Conservation (phyloP, 2,888 invertebrate species). For the Phengaris alcon region DNA sequence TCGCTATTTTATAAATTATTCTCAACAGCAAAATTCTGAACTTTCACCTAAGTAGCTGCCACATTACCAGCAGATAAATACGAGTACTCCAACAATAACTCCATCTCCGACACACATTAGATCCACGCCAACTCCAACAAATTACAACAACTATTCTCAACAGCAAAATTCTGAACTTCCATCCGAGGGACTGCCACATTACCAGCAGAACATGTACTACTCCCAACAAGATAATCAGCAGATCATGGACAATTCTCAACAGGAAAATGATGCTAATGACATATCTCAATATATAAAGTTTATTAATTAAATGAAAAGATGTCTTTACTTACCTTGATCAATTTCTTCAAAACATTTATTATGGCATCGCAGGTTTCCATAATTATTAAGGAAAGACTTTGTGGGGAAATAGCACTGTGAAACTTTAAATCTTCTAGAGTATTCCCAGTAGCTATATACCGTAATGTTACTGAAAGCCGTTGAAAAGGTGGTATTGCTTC, state of each 20-base stretch:
- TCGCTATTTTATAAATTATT: conserved; percentile 36
- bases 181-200: conserved; percentile 33
- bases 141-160: background rate
- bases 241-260: conserved; percentile 18
- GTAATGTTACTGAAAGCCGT: too few relatives aligned
- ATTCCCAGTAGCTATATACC: too few relatives aligned
- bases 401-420: conserved; percentile 19
- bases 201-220: conserved; percentile 36
- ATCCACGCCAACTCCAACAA: background rate
- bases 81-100: too few relatives aligned
- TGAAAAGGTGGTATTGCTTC: too few relatives aligned
- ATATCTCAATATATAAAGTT: conserved; percentile 26
- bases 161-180: conserved; percentile 37
- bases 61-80: too few relatives aligned
- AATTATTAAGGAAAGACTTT: conserved; percentile 37
- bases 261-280: conserved; percentile 32
- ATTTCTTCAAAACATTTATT: conserved; percentile 35
- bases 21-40: too few relatives aligned
- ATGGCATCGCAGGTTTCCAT: conserved; percentile 38
- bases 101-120: too few relatives aligned
- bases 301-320: conserved; percentile 14
- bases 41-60: too few relatives aligned
- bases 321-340: conserved; percentile 34
- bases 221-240: conserved; percentile 36
- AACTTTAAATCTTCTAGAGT: too few relatives aligned